These are phyloP conservation scores for Chiloscyllium punctatum DNA, from an alignment of 2,797 vertebrate species.

Conservation along the genomic window DNA sequence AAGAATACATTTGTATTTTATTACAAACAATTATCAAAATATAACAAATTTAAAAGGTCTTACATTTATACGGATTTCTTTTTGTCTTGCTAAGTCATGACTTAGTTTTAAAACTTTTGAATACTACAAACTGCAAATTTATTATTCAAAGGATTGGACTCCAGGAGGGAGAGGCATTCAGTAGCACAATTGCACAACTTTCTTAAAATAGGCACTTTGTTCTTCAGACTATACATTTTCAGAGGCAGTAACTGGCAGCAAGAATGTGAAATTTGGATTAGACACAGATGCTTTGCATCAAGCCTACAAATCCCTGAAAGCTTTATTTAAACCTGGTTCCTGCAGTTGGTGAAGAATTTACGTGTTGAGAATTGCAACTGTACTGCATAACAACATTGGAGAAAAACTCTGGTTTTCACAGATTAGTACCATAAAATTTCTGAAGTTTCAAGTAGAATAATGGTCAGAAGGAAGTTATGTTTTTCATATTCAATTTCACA, in stretches of 20 bases:
- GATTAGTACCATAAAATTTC: neutral
- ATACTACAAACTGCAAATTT: conserved; percentile 24
- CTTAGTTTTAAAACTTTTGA: conserved; percentile 27
- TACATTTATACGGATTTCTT: neutral
- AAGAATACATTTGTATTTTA: neutral
- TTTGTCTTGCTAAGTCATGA: neutral
- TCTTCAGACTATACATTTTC: conserved; percentile 37
- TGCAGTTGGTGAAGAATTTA: conserved; percentile 34
- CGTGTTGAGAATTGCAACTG: conserved; percentile 23
- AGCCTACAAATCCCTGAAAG: conserved; percentile 32
- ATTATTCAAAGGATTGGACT: conserved; percentile 39
- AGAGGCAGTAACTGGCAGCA: conserved; percentile 32
- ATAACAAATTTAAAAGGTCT: neutral
- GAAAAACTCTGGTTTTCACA: neutral
- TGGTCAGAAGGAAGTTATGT: neutral
- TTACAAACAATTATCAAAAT: neutral
- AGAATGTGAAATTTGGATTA: conserved; percentile 35
- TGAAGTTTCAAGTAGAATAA: conserved; percentile 15
- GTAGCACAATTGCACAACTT: conserved; percentile 35
- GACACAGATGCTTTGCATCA: conserved; percentile 40
- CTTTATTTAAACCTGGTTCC: conserved; percentile 38
- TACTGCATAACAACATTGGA: conserved; percentile 19
- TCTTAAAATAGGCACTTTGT: conserved; percentile 39
- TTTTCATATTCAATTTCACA: conserved; percentile 4
- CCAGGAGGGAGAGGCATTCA: conserved; percentile 41